Conservation (phyloP, 2,113 vertebrate genomes). For the Scophthalmus maximus region DNA sequence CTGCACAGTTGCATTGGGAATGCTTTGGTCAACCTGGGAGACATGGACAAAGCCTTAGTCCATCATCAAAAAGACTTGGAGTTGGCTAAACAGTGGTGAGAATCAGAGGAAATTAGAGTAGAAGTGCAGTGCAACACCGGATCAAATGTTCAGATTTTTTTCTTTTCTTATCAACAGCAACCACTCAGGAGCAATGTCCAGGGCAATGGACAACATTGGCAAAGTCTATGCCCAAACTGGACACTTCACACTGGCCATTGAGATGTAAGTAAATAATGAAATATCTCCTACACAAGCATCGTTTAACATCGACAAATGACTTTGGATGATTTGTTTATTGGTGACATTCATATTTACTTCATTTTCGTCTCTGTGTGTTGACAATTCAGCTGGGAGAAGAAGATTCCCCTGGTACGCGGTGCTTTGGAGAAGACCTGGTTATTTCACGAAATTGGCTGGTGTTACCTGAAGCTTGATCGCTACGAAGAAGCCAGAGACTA, state of each 20-base stretch:
- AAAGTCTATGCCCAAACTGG: slow-evolving; percentile 84
- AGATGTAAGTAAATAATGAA: slow-evolving; percentile 81
- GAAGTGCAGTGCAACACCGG: background rate
- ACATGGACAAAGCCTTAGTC: background rate
- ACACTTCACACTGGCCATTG: slow-evolving; percentile 87
- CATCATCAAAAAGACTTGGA: slow-evolving; percentile 80
- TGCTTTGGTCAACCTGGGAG: slow-evolving; percentile 85
- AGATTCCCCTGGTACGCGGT: slow-evolving; percentile 84
- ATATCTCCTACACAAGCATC: background rate
- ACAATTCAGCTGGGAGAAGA: slow-evolving; percentile 87
- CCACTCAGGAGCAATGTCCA: slow-evolving; percentile 82
- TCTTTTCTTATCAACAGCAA: slow-evolving; percentile 80
- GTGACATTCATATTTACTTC: background rate
- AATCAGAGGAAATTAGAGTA: background rate
- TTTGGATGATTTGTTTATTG: background rate
- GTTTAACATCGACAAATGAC: background rate
- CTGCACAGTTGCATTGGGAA: slow-evolving; percentile 90
- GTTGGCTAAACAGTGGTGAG: slow-evolving; percentile 86
- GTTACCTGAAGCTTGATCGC: slow-evolving; percentile 86
- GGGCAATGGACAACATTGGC: slow-evolving; percentile 91
- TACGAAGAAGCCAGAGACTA: slow-evolving; percentile 82
- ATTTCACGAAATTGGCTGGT: slow-evolving; percentile 92
- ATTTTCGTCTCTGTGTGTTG: background rate
- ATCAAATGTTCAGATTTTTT: slow-evolving; percentile 1
- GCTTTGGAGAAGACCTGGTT: slow-evolving; percentile 91